phyloP scores from a whole-genome alignment of 2,888 invertebrate species.

The Ochropleura plecta region DNA sequence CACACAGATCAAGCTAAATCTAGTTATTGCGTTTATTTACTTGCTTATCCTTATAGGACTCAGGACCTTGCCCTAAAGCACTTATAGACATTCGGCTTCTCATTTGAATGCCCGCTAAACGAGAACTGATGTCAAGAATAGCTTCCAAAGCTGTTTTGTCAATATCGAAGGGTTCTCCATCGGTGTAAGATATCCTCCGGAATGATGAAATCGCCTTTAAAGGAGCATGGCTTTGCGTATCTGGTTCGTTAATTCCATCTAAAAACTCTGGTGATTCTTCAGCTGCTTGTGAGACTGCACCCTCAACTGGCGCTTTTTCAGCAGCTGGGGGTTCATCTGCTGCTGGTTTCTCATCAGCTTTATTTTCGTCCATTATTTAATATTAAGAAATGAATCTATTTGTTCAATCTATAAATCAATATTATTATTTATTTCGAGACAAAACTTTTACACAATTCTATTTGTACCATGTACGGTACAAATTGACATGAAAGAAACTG shows the following conservation, averaged over 20 bases:
- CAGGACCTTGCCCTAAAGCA: conserved; percentile 82
- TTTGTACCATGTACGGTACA: not conserved
- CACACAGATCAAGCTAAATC: conserved; percentile 77
- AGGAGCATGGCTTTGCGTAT: rapidly evolving
- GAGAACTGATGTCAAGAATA: conserved; percentile 84
- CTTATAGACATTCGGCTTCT: conserved; percentile 85
- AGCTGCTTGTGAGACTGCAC: not conserved
- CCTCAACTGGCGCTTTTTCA: not conserved
- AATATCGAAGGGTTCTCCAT: conserved; percentile 74
- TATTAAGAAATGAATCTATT: conserved; percentile 5
- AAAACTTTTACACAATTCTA: conserved; percentile 20
- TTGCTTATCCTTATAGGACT: conserved; percentile 89
- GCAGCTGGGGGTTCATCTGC: not conserved
- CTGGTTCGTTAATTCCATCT: not conserved
- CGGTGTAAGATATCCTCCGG: conserved; percentile 29
- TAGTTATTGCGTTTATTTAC: conserved; percentile 78
- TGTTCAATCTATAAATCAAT: not conserved
- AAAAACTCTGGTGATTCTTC: not conserved
- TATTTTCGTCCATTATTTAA: conserved; percentile 42
- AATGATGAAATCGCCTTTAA: conserved; percentile 12
- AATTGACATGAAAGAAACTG: conserved; percentile 15
- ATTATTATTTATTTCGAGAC: conserved; percentile 18
- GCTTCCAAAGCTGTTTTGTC: conserved; percentile 85
- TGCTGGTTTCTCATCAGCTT: conserved; percentile 13
- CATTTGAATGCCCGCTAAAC: conserved; percentile 82